phyloP scores from a whole-genome alignment of 2,888 invertebrate genomes.

The Belgica antarctica region DNA sequence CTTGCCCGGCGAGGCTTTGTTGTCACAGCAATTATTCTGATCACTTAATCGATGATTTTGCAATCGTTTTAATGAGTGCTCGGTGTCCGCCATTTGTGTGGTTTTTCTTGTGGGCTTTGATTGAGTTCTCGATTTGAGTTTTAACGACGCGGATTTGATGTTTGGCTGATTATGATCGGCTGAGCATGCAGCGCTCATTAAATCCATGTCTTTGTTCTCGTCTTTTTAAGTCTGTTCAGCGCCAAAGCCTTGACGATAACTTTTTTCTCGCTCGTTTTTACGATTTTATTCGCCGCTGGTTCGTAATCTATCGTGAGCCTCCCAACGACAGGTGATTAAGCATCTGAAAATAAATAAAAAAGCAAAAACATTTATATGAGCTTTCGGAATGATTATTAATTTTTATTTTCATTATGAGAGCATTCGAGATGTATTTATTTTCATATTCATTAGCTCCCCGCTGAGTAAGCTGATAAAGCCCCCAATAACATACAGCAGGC shows the following conservation, averaged over 20 bases:
- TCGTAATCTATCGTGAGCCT: constrained; percentile 26
- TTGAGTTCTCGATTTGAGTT: constrained; percentile 24
- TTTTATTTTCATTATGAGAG: constrained; percentile 10
- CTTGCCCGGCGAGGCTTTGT: neutral
- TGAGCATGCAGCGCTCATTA: constrained; percentile 16
- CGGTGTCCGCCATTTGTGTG: constrained; percentile 31
- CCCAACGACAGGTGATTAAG: constrained; percentile 29
- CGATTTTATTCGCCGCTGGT: neutral
- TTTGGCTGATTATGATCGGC: constrained; percentile 29
- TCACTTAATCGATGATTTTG: constrained; percentile 14
- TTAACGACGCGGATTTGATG: constrained; percentile 34
- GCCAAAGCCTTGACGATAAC: neutral
- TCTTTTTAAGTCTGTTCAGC: neutral
- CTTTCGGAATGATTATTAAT: neutral
- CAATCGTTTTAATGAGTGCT: constrained; percentile 18
- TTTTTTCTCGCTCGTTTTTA: neutral
- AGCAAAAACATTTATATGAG: constrained; percentile 6
- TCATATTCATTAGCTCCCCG: constrained; percentile 41
- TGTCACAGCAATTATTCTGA: constrained; percentile 31
- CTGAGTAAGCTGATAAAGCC: constrained; percentile 40
- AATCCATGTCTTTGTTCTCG: constrained; percentile 19
- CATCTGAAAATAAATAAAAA: constrained; percentile 19
- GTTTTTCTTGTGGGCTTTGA: constrained; percentile 26
- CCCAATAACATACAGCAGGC: constrained; percentile 13
- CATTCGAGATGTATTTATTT: constrained; percentile 29